Percentiles rank a stretch among this genome's conserved stretches.
phyloP scores from a whole-genome alignment of 2,797 vertebrate species.

The Scleropages formosus region DNA sequence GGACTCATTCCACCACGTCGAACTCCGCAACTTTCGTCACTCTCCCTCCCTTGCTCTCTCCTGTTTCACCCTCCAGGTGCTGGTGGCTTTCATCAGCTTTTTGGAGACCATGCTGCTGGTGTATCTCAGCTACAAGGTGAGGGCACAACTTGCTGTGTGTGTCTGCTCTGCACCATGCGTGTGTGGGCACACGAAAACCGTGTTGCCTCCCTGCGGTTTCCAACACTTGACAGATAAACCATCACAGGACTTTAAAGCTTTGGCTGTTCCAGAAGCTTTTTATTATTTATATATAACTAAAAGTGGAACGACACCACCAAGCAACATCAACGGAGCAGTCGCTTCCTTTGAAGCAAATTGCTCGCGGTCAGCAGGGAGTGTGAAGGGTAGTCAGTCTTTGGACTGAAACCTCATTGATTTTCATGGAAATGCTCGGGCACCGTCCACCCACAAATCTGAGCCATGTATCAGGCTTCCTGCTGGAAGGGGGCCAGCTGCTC shows the following conservation, averaged over 20 bases:
- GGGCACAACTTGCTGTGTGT: constrained; percentile 14
- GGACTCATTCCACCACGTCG: too few species aligned
- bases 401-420: constrained; percentile 56
- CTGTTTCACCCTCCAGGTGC: constrained; percentile 61
- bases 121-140: constrained; percentile 84
- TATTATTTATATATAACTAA: neutral
- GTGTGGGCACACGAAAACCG: too few species aligned
- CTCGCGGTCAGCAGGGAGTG: neutral
- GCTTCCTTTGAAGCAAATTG: constrained; percentile 22
- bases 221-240: neutral
- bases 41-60: neutral
- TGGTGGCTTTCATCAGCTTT: constrained; percentile 82
- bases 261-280: neutral
- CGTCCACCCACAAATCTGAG: constrained; percentile 54
- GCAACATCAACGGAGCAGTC: neutral
- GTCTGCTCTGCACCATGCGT: neutral
- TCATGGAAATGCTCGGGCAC: constrained; percentile 49
- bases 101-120: constrained; percentile 80
- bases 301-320: neutral
- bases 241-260: too few species aligned
- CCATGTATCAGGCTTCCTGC: constrained; percentile 9
- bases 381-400: constrained; percentile 10
- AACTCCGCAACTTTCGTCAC: constrained; percentile 9
- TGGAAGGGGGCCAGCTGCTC: neutral
- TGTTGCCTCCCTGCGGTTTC: neutral